Percentiles rank a stretch among this genome's conserved stretches.
Conservation (phyloP, 2,888 invertebrate genomes). For the Drosophila mercatorum region DNA sequence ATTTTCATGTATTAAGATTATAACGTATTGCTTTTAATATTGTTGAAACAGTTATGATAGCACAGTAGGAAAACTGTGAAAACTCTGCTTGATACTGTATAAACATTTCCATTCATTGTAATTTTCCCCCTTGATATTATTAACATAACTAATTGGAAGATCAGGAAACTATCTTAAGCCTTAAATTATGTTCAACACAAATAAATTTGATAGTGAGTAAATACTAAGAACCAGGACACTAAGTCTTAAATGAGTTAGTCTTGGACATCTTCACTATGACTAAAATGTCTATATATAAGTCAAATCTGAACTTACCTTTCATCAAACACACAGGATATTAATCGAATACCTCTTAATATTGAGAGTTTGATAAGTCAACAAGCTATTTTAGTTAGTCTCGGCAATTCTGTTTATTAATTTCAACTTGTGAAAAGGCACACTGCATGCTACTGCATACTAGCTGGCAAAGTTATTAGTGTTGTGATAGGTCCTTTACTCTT, state of each 20-base stretch:
- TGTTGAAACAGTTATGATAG: too few species aligned
- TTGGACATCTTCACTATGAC: neutral
- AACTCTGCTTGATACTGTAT: too few species aligned
- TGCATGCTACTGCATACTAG: constrained; percentile 48
- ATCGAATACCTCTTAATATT: constrained; percentile 1
- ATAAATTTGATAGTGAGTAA: too few species aligned
- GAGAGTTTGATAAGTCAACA: constrained; percentile 37
- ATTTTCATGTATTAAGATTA: too few species aligned
- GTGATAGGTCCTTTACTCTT: constrained; percentile 28
- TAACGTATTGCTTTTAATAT: too few species aligned
- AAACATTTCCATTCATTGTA: neutral
- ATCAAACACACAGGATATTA: neutral
- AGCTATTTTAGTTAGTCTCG: constrained; percentile 37
- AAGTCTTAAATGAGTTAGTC: neutral
- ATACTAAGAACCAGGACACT: neutral
- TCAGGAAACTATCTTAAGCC: neutral
- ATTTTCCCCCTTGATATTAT: neutral
- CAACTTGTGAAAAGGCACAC: constrained; percentile 56
- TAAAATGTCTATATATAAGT: neutral
- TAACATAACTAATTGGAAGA: neutral
- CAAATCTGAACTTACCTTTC: constrained; percentile 30
- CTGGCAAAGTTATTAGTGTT: constrained; percentile 50
- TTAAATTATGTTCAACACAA: too few species aligned
- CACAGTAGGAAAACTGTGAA: too few species aligned
- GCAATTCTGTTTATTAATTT: constrained; percentile 23